Base-by-base conservation (phyloP, 1,140 invertebrate genomes). In the Wiebesia pumilae region DNA sequence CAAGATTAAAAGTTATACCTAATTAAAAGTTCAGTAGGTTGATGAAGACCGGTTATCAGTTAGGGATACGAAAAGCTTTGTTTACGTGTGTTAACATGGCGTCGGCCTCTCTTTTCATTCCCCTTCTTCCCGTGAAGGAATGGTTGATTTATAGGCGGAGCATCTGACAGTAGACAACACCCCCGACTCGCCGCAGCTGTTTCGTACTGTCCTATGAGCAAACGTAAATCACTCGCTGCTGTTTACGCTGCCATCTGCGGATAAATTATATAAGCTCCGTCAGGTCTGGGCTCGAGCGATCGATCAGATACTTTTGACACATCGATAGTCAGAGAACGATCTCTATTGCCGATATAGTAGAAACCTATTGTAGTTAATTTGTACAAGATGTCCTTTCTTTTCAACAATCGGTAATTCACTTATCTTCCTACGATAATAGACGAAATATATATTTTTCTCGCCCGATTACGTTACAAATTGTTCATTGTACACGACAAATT, bases 51-150 rank as follows among this genome's bases (percentile, higher is more conserved):
- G 43, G 81, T 90, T 93, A 93, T 93, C 91, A 91, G 90, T 91
- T 88, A 90, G 88, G 35, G 88, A 90, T 89, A 88, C 85, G 88
- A 51, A 89, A 51, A 89, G 89, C 91, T 93, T 92, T 92, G 91
- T 93, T 93, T 91, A 93, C 91, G 89, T 91, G 90, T 92, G 92
- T 93, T 93, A 93, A 93, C 93, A 93, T 93, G 92, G 92, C 93
- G 92, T 93, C 92, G 89, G 89, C 84, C 89, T 91, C 91, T 93
- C 91, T 90, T 91, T 83, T 87, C 81, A 88, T 78, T 88, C 83
- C 89, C 88, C 83, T 84, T n/a, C 85, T 43, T 27, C 51, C 10
- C 62, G 40, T 89, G 89, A 88, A 90, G 89, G 88, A 87, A 88
- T 89, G 88, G 90, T 92, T 93, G 92, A 93, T 93, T 93, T 93